Conservation (phyloP, 2,888 invertebrate species). For the Spodoptera littoralis region DNA sequence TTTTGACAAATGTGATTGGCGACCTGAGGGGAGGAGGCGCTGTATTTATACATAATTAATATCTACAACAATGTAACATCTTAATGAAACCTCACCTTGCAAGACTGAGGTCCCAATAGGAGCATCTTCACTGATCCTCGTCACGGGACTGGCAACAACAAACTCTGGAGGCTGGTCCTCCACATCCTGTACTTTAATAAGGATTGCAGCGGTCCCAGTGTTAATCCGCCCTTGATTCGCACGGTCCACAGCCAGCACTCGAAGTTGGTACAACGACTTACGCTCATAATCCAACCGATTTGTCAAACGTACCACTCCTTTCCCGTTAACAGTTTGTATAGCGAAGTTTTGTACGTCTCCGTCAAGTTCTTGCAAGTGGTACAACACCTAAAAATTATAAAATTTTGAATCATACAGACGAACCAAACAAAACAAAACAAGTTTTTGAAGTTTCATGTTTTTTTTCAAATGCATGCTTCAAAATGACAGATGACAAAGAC, state of each 20-base stretch:
- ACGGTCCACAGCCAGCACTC: constrained; percentile 94
- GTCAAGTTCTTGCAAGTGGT: constrained; percentile 94
- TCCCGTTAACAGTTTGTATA: constrained; percentile 94
- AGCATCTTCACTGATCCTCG: constrained; percentile 95
- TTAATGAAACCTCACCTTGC: constrained; percentile 89
- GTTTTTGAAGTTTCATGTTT: not conserved
- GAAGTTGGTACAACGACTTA: constrained; percentile 95
- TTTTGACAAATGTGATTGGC: too few species aligned
- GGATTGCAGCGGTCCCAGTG: constrained; percentile 95
- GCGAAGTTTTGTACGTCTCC: constrained; percentile 93
- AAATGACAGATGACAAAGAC: too few species aligned
- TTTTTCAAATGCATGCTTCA: not conserved
- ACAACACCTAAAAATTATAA: constrained; percentile 90
- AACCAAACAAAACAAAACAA: constrained; percentile 2
- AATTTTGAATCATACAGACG: not conserved
- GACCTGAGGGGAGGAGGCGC: too few species aligned
- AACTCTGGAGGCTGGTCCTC: constrained; percentile 98
- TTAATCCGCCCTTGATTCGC: constrained; percentile 95
- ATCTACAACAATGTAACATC: too few species aligned
- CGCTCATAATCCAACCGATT: constrained; percentile 95
- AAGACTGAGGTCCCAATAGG: constrained; percentile 94
- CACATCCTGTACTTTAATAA: constrained; percentile 95
- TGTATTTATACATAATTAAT: too few species aligned
- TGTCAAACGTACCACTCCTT: constrained; percentile 93
- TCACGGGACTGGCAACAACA: constrained; percentile 95